phyloP scores from a whole-genome alignment of 2,113 vertebrate species.

The Gallinago paraguaiae region DNA sequence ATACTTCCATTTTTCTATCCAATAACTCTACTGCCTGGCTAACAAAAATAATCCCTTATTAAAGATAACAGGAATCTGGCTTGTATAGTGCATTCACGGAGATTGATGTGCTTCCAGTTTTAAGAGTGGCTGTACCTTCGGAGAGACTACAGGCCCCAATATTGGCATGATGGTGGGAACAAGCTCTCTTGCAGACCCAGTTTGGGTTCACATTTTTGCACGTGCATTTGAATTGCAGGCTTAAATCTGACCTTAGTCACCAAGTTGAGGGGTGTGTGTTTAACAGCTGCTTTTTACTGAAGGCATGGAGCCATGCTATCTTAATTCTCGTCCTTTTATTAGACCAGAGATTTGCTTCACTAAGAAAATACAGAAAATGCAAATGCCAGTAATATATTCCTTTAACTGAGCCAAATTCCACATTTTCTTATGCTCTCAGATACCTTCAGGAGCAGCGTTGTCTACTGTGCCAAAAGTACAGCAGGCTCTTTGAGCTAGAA shows the following conservation, averaged over 20 bases:
- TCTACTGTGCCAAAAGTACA: not conserved
- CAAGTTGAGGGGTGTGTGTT: not conserved
- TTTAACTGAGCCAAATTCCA: slow-evolving; percentile 21
- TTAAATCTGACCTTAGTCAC: not conserved
- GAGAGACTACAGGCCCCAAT: not conserved
- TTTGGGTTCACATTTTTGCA: not conserved
- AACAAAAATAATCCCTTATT: slow-evolving; percentile 54
- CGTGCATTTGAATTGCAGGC: not conserved
- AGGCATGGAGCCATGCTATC: not conserved
- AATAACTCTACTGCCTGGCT: slow-evolving; percentile 11
- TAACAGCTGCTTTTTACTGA: not conserved
- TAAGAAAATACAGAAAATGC: slow-evolving; percentile 26
- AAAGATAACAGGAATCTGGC: slow-evolving; percentile 45
- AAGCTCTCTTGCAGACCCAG: not conserved
- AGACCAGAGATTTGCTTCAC: not conserved
- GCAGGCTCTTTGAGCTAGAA: not conserved
- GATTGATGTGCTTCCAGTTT: slow-evolving; percentile 1
- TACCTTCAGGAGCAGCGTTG: not conserved
- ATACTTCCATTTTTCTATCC: slow-evolving; percentile 34
- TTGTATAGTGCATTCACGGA: not conserved
- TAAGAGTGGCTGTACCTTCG: not conserved
- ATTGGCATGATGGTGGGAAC: not conserved
- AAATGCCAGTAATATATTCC: not conserved
- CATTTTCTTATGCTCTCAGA: not conserved
- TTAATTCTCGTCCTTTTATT: slow-evolving; percentile 13